phyloP scores from a whole-genome alignment of 2,888 invertebrate genomes.

The Calephelis perditalis region DNA sequence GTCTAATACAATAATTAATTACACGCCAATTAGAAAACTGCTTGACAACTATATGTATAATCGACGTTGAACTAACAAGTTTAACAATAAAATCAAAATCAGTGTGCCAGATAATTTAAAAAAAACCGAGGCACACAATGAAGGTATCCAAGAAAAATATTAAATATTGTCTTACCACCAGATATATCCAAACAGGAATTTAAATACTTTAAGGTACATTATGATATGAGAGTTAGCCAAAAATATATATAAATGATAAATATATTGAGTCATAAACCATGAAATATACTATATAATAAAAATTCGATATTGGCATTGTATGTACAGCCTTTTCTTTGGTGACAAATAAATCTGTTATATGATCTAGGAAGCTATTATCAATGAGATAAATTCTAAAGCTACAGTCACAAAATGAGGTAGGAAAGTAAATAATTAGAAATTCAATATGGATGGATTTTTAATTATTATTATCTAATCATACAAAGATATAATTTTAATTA shows the following conservation, averaged over 20 bases:
- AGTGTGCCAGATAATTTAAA: conserved; percentile 20
- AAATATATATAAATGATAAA: conserved; percentile 14
- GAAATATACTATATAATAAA: conserved; percentile 2
- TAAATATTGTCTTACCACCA: conserved; percentile 63
- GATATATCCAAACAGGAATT: conserved; percentile 36
- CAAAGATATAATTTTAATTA: too few species aligned
- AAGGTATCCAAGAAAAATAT: conserved; percentile 50
- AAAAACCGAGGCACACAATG: conserved; percentile 49
- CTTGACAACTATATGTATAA: background rate
- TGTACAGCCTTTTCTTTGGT: conserved; percentile 72
- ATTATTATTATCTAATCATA: conserved; percentile 20
- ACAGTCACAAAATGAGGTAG: conserved; percentile 71
- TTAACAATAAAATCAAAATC: background rate
- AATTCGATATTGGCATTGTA: conserved; percentile 27
- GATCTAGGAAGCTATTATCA: conserved; percentile 38
- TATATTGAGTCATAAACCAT: conserved; percentile 13
- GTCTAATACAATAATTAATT: too few species aligned
- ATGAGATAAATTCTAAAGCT: conserved; percentile 51
- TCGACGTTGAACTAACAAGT: background rate
- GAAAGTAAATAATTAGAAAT: conserved; percentile 56
- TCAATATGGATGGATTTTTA: conserved; percentile 46
- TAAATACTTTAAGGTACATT: conserved; percentile 44
- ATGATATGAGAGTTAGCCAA: conserved; percentile 48
- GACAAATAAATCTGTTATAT: conserved; percentile 47
- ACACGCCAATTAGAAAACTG: background rate